These are phyloP conservation scores for Muschampia plurimacula DNA, from an alignment of 2,888 invertebrate genomes.

Conservation along the genomic window DNA sequence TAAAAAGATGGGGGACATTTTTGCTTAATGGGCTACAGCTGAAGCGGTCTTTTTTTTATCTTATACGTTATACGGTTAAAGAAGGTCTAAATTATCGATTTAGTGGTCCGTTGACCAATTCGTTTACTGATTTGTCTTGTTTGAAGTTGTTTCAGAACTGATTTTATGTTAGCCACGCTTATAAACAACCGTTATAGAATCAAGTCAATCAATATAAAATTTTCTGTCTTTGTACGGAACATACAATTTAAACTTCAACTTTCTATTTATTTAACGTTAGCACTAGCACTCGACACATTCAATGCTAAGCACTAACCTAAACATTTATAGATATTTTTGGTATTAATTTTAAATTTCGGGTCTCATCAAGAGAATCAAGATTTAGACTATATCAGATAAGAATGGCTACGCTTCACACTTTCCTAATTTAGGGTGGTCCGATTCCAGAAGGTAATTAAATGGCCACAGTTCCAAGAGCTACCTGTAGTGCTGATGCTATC, in stretches of 20 bases:
- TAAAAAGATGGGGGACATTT: constrained; percentile 79
- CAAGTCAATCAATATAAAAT: too few species aligned
- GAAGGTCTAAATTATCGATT: constrained; percentile 40
- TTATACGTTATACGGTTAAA: constrained; percentile 34
- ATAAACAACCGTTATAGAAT: too few species aligned
- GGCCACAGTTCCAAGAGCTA: constrained; percentile 52
- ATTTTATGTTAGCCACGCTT: not conserved
- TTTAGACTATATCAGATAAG: not conserved
- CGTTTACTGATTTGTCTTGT: not conserved
- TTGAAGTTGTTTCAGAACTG: not conserved
- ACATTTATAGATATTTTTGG: too few species aligned
- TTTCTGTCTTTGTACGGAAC: too few species aligned
- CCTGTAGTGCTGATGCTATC: constrained; percentile 55
- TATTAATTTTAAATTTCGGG: too few species aligned
- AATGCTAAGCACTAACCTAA: too few species aligned
- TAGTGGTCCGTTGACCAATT: constrained; percentile 22
- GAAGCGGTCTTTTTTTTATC: constrained; percentile 51
- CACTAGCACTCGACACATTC: too few species aligned
- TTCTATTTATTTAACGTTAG: too few species aligned
- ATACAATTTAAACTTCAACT: too few species aligned
- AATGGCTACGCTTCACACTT: constrained; percentile 27
- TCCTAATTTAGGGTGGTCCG: constrained; percentile 31
- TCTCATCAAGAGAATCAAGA: not conserved
- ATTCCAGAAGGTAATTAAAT: constrained; percentile 25
- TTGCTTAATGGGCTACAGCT: constrained; percentile 76